These are phyloP conservation scores for Liolophura sinensis DNA, from an alignment of 1,140 invertebrate species.

Conservation along the genomic window DNA sequence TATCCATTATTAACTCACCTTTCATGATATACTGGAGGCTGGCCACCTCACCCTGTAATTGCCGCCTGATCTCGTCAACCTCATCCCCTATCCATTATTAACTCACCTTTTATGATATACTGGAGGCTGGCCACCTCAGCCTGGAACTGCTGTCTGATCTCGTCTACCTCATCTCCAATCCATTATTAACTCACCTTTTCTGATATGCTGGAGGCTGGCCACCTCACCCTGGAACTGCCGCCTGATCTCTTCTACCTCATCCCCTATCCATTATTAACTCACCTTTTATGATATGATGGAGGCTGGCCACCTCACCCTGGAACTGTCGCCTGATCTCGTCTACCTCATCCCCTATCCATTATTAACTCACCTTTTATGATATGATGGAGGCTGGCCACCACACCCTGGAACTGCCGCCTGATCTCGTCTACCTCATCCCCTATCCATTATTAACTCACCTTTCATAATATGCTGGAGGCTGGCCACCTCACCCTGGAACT, in stretches of 20 bases:
- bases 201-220: conserved; percentile 80
- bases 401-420: conserved; percentile 76
- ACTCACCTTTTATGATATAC: conserved; percentile 77
- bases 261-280: conserved; percentile 56
- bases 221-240: conserved; percentile 82
- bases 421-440: conserved; percentile 74
- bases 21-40: conserved; percentile 83
- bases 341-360: conserved; percentile 63
- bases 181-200: conserved; percentile 68
- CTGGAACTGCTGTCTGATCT: conserved; percentile 73
- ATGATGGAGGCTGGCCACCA: conserved; percentile 83
- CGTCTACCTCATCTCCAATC: conserved; percentile 66
- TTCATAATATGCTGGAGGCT: conserved; percentile 79
- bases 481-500: conserved; percentile 83
- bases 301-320: conserved; percentile 81
- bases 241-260: conserved; percentile 71
- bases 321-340: conserved; percentile 72
- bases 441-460: conserved; percentile 72
- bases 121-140: conserved; percentile 86
- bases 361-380: conserved; percentile 74
- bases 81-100: no score
- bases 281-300: conserved; percentile 86
- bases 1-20: conserved; percentile 61
- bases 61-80: no score
- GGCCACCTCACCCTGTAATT: no score